Evolutionary conservation across 1,140 invertebrate species (phyloP).

Genomic region (Aphelenchoides fujianensis): DNA sequence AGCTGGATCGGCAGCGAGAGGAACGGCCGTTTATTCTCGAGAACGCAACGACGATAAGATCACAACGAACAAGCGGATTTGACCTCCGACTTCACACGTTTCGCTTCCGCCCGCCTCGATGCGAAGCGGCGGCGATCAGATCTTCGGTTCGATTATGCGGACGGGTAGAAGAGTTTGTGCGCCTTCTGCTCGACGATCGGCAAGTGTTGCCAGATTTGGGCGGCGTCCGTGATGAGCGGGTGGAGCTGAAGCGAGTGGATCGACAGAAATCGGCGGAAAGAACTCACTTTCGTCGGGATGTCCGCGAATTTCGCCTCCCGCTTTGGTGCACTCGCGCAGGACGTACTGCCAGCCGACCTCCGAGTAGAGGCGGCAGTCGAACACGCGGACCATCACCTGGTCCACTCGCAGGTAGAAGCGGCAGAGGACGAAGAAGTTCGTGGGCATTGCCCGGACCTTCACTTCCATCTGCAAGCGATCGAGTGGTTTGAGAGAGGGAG

Average conservation of each 20-base stretch:
- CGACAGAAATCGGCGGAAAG: background rate
- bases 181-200: background rate
- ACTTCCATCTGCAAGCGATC: constrained; percentile 39
- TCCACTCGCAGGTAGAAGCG: constrained; percentile 91
- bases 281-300: background rate
- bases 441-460: constrained; percentile 86
- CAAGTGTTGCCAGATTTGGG: constrained; percentile 14
- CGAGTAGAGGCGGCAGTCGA: constrained; percentile 87
- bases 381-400: constrained; percentile 79
- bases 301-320: constrained; percentile 40
- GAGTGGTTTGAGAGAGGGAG: background rate
- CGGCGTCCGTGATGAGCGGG: background rate
- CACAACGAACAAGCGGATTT: background rate
- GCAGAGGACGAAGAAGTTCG: constrained; percentile 82
- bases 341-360: constrained; percentile 65
- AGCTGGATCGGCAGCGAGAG: too few species aligned
- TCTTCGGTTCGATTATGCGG: background rate
- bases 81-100: too few species aligned
- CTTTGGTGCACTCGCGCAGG: constrained; percentile 50
- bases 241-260: background rate
- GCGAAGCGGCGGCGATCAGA: too few species aligned
- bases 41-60: background rate
- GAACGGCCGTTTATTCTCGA: background rate
- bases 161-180: background rate
- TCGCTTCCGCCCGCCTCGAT: too few species aligned